A percentile compares a stretch with the other conserved stretches of the same genome.
These are phyloP conservation scores for Trachops cirrhosus DNA, from an alignment of 2,797 vertebrate genomes.

Conservation along the genomic window DNA sequence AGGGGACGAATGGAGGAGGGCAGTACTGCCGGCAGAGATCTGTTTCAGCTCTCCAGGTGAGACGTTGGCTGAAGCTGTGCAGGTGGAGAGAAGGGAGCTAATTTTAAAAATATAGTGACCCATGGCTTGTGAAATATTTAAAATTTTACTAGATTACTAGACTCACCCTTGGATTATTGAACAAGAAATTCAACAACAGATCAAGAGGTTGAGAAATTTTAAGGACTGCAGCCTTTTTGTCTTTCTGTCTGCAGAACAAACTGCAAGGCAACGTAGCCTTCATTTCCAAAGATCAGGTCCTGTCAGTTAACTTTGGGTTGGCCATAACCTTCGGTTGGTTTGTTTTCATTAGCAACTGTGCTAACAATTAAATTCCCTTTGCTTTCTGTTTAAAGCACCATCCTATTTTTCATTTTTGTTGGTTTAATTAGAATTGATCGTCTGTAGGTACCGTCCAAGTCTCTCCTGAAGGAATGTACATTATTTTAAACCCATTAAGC, in stretches of 20 bases:
- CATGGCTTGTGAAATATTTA: constrained; percentile 14
- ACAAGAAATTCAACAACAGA: constrained; percentile 7
- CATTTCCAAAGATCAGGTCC: constrained; percentile 8
- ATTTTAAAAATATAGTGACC: constrained; percentile 7
- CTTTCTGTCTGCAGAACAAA: constrained; percentile 14
- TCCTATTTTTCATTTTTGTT: constrained; percentile 18
- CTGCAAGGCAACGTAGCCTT: not conserved
- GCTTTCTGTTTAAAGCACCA: not conserved
- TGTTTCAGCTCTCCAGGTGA: not conserved
- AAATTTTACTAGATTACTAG: not conserved
- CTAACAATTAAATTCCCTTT: not conserved
- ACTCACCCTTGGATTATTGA: not conserved
- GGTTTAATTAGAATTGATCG: constrained; percentile 5
- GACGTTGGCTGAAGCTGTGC: not conserved
- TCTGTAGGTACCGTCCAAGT: not conserved
- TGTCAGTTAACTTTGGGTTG: not conserved
- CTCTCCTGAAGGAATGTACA: not conserved
- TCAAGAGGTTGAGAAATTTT: not conserved
- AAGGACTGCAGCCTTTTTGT: not conserved
- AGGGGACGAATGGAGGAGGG: not conserved
- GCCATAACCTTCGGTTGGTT: not conserved
- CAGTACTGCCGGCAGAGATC: not conserved
- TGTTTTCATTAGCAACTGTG: not conserved
- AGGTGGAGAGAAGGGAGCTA: not conserved
- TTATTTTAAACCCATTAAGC: not conserved